phyloP scores from a whole-genome alignment of 2,888 invertebrate genomes.

The Sarcophaga variegata region DNA sequence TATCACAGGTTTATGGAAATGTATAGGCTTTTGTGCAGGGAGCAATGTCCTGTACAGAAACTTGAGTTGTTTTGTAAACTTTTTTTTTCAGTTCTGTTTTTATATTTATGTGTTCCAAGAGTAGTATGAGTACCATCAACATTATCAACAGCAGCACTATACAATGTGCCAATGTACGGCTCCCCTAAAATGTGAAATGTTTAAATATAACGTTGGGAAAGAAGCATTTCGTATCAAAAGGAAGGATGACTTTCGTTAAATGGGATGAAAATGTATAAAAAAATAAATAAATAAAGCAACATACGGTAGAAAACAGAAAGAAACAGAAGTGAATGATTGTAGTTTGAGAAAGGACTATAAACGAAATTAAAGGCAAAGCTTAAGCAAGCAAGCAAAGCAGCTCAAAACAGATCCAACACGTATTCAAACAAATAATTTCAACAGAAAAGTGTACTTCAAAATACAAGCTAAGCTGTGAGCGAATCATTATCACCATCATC shows the following conservation, averaged over 20 bases:
- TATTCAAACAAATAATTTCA: constrained; percentile 58
- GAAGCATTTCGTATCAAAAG: constrained; percentile 37
- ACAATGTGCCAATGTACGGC: constrained; percentile 32
- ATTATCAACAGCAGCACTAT: constrained; percentile 4
- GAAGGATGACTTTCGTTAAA: constrained; percentile 25
- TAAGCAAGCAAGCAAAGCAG: not conserved
- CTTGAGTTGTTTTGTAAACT: constrained; percentile 60
- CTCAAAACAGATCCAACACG: constrained; percentile 49
- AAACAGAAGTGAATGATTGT: not conserved
- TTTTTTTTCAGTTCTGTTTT: not conserved
- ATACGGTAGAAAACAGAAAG: not conserved
- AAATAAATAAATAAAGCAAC: not conserved
- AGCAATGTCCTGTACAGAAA: constrained; percentile 58
- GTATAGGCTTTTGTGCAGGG: constrained; percentile 43
- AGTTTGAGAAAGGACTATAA: not conserved
- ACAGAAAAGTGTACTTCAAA: constrained; percentile 56
- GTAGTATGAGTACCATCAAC: constrained; percentile 1
- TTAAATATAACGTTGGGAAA: too few species aligned
- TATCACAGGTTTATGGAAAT: not conserved
- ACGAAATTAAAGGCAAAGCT: constrained; percentile 31
- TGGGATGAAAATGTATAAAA: not conserved
- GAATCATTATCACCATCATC: not conserved
- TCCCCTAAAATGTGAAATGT: constrained; percentile 16
- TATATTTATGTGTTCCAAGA: constrained; percentile 48
- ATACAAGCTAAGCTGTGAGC: constrained; percentile 52